phyloP scores from a whole-genome alignment of 2,888 invertebrate species.

The Trichopoda pennipes region DNA sequence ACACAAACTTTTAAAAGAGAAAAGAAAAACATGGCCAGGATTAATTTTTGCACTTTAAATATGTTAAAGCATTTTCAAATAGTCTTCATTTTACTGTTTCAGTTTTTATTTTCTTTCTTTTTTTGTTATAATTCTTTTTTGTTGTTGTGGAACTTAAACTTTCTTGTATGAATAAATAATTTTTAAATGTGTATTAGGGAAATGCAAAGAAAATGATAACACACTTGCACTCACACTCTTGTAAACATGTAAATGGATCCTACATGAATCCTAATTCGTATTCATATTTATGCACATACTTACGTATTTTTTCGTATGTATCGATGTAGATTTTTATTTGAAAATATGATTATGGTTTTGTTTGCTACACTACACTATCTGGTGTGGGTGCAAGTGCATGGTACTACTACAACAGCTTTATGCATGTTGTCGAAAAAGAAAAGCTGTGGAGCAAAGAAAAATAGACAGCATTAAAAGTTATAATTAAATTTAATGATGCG shows the following conservation, averaged over 20 bases:
- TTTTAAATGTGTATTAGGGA: constrained; percentile 5
- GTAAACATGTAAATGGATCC: constrained; percentile 1
- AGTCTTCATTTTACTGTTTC: not conserved
- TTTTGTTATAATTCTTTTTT: not conserved
- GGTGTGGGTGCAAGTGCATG: not conserved
- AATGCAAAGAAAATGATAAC: constrained; percentile 11
- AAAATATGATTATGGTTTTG: constrained; percentile 4
- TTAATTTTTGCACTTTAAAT: constrained; percentile 1
- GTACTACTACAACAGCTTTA: not conserved
- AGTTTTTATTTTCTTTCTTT: not conserved
- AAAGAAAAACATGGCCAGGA: constrained; percentile 1
- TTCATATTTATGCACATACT: not conserved
- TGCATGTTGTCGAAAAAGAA: not conserved
- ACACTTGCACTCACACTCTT: not conserved
- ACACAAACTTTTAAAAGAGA: not conserved
- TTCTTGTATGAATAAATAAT: constrained; percentile 1
- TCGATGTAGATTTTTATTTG: not conserved
- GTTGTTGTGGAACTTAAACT: not conserved
- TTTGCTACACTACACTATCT: not conserved
- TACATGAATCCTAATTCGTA: not conserved
- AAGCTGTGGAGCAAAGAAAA: constrained; percentile 9
- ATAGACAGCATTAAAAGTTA: constrained; percentile 49
- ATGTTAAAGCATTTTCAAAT: not conserved
- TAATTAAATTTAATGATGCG: constrained; percentile 59
- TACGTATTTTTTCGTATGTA: not conserved